Base-by-base conservation (phyloP, 2,797 vertebrate genomes). In the Anabas testudineus region DNA sequence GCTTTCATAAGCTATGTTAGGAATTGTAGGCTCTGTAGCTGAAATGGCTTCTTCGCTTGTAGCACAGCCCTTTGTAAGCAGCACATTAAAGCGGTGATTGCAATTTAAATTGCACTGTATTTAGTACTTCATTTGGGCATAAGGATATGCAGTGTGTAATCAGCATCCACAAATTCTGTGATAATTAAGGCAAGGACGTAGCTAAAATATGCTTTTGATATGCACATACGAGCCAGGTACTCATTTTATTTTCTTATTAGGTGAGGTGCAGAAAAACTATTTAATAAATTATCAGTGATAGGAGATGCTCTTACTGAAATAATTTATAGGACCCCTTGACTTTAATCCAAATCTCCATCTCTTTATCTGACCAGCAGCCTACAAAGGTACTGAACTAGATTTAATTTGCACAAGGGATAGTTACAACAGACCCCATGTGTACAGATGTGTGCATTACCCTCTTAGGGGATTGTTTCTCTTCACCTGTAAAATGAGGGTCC, bases 401-500 rank as follows among this genome's bases (percentile, higher is more conserved):
- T 54, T 14, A 55, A 71, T 62, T n/a, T 57, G 32, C 60, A 47
- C 48, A 18, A 22, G 15, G 64, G 62, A 66, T 5, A n/a, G 49
- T 28, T 63, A 70, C 1, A 61, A 22, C 26, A 67, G 64, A 36
- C 21, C 46, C 49, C 24, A 4, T 45, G 43, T 76, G 39, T 47
- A 45, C 32, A 78, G 57, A 78, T 43, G 36, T 56, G 42, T 22
- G 62, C 36, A 19, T 24, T 49, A 58, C 19, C 60, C 55, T 61
- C 59, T 7, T 9, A 10, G 9, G 51, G 53, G 69, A 53, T 19
- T 61, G 58, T 57, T 73, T 76, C 78, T 53, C 53, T 54, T 88
- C 83, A 98, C 97, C 96, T 99, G 97, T 76, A 94, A 92, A 86
- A 99, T 91, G 72, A 99, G 95, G 67, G 95, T 98, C 92, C 92